phyloP scores from a whole-genome alignment of 2,797 vertebrate genomes.

The Orientallactaga sibirica region DNA sequence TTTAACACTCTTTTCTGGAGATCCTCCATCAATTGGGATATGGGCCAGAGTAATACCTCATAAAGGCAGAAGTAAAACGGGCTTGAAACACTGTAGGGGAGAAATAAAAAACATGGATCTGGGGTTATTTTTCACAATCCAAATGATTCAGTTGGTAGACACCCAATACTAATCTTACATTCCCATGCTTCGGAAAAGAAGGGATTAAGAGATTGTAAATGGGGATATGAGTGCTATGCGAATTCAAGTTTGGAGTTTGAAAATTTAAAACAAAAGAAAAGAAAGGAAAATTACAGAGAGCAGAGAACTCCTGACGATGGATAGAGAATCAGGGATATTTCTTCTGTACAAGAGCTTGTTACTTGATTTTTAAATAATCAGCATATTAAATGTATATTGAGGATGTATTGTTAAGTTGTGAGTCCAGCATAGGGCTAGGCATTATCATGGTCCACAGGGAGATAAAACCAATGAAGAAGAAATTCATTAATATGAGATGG shows the following conservation, averaged over 20 bases:
- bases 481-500: slow-evolving; percentile 34
- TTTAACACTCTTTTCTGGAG: slow-evolving; percentile 76
- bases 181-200: slow-evolving; percentile 19
- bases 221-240: background rate
- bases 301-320: background rate
- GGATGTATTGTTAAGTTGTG: background rate
- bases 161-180: slow-evolving; percentile 61
- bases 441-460: slow-evolving; percentile 19
- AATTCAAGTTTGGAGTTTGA: background rate
- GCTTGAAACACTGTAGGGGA: slow-evolving; percentile 31
- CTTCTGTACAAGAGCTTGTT: slow-evolving; percentile 39
- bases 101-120: slow-evolving; percentile 68
- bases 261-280: background rate
- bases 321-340: slow-evolving; percentile 49
- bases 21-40: slow-evolving; percentile 60
- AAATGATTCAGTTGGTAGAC: slow-evolving; percentile 54
- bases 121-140: slow-evolving; percentile 64
- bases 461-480: slow-evolving; percentile 7
- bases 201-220: slow-evolving; percentile 44
- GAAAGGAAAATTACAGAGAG: background rate
- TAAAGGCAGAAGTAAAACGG: slow-evolving; percentile 57
- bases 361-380: slow-evolving; percentile 48
- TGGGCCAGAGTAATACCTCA: slow-evolving; percentile 69
- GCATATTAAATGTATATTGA: slow-evolving; percentile 41
- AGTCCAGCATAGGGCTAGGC: background rate